A percentile compares a stretch with the other conserved stretches of the same genome.
Evolutionary conservation across 1,140 invertebrate species (phyloP).

Genomic region (Trinorchestia longiramus): DNA sequence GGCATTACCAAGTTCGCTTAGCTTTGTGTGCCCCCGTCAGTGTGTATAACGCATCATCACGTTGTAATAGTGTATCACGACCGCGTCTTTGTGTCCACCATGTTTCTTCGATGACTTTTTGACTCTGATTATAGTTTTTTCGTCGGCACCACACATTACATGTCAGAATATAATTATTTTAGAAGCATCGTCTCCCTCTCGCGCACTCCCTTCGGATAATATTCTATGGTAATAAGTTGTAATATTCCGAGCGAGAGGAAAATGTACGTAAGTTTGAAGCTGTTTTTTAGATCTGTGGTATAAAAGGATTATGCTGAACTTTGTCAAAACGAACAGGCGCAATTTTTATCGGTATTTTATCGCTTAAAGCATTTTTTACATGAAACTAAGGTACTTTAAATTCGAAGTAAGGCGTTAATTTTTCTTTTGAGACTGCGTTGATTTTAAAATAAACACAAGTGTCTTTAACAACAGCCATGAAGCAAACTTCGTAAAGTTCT

Average conservation of each 20-base stretch:
- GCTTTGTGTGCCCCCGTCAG: conserved; percentile 19
- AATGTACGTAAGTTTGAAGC: not conserved
- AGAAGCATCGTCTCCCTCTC: not conserved
- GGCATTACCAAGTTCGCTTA: conserved; percentile 23
- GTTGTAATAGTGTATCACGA: not conserved
- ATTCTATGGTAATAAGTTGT: not conserved
- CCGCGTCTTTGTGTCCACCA: not conserved
- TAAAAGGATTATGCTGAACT: not conserved
- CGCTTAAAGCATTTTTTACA: not conserved
- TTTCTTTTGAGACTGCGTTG: not conserved
- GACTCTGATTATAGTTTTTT: not conserved
- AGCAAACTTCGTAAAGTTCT: not conserved
- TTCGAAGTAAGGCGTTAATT: not conserved
- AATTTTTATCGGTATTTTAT: not conserved
- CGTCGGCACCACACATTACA: not conserved
- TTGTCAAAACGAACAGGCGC: not conserved
- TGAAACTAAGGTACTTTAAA: not conserved
- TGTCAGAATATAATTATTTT: not conserved
- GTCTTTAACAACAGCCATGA: not conserved
- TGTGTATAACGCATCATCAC: not conserved
- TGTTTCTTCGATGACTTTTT: not conserved
- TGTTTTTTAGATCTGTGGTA: not conserved
- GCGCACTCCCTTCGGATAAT: not conserved
- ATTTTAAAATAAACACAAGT: not conserved
- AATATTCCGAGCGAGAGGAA: not conserved